phyloP scores from a whole-genome alignment of 2,888 invertebrate species.

The Amblyteles armatorius region DNA sequence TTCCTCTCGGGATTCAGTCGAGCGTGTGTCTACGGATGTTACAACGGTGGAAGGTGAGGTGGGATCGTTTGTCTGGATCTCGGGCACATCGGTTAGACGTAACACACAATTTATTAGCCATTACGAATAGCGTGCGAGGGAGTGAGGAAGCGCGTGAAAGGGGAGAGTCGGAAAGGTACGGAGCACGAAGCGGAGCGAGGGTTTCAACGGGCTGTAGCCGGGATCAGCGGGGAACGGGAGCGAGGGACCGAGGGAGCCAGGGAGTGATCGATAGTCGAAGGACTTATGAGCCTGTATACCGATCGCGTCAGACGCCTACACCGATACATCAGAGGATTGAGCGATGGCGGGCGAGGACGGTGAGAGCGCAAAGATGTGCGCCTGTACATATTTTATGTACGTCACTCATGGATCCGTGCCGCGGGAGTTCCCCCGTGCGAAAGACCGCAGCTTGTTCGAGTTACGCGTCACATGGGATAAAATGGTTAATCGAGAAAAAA shows the following conservation, averaged over 20 bases:
- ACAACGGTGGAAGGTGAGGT: conserved; percentile 35
- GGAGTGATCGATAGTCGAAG: conserved; percentile 75
- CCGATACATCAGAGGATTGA: conserved; percentile 45
- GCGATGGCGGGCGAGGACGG: neutral
- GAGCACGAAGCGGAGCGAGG: conserved; percentile 27
- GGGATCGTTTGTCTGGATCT: conserved; percentile 75
- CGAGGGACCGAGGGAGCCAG: conserved; percentile 62
- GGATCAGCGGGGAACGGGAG: conserved; percentile 53
- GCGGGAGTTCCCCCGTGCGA: conserved; percentile 3
- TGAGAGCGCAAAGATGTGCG: conserved; percentile 22
- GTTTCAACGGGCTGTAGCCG: conserved; percentile 39
- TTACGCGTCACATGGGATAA: neutral
- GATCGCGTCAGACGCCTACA: conserved; percentile 56
- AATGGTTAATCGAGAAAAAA: neutral
- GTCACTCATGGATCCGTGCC: conserved; percentile 8
- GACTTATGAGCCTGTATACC: conserved; percentile 73
- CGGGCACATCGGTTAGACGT: conserved; percentile 62
- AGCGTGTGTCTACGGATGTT: conserved; percentile 22
- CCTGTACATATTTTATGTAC: conserved; percentile 50
- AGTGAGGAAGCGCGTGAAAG: conserved; percentile 45
- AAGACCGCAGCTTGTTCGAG: conserved; percentile 11
- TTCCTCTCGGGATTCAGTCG: conserved; percentile 24
- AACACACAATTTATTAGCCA: conserved; percentile 77
- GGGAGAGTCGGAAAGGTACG: conserved; percentile 29
- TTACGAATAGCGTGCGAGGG: conserved; percentile 69